phyloP scores from a whole-genome alignment of 2,888 invertebrate genomes.

The Meta bourneti region DNA sequence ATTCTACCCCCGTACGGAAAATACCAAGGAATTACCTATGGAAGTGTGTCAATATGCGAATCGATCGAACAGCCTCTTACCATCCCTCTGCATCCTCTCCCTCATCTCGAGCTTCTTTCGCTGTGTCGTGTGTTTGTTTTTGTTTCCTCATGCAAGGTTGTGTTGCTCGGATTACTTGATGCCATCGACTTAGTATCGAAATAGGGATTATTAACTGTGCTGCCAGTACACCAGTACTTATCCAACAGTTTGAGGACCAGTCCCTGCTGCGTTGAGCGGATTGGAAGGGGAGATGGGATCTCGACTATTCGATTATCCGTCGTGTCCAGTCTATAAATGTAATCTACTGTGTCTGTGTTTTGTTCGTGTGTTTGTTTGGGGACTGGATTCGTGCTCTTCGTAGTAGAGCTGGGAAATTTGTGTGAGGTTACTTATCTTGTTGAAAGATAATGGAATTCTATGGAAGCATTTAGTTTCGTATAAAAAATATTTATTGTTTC shows the following conservation, averaged over 20 bases:
- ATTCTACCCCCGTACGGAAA: constrained; percentile 26
- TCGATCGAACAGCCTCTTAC: constrained; percentile 14
- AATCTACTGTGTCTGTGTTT: background rate
- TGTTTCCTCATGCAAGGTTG: constrained; percentile 27
- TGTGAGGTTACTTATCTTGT: no score
- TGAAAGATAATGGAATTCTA: no score
- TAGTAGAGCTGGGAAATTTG: no score
- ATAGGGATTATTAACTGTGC: constrained; percentile 56
- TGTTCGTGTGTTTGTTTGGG: background rate
- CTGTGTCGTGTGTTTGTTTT: constrained; percentile 29
- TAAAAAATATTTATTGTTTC: no score
- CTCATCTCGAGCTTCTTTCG: constrained; percentile 19
- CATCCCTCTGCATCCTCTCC: background rate
- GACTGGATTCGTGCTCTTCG: no score
- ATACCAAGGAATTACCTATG: constrained; percentile 55
- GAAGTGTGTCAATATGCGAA: constrained; percentile 52
- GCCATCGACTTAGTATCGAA: constrained; percentile 53
- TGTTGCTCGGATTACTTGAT: constrained; percentile 51
- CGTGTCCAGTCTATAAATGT: constrained; percentile 1
- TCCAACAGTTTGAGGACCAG: constrained; percentile 9
- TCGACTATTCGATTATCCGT: constrained; percentile 11
- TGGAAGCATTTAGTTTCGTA: no score
- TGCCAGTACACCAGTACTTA: background rate
- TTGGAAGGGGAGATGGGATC: background rate
- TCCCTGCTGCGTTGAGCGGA: background rate